Percentiles rank a stretch among this genome's conserved stretches.
These are phyloP conservation scores for Pao palembangensis DNA, from an alignment of 2,113 vertebrate genomes.

Conservation along the genomic window DNA sequence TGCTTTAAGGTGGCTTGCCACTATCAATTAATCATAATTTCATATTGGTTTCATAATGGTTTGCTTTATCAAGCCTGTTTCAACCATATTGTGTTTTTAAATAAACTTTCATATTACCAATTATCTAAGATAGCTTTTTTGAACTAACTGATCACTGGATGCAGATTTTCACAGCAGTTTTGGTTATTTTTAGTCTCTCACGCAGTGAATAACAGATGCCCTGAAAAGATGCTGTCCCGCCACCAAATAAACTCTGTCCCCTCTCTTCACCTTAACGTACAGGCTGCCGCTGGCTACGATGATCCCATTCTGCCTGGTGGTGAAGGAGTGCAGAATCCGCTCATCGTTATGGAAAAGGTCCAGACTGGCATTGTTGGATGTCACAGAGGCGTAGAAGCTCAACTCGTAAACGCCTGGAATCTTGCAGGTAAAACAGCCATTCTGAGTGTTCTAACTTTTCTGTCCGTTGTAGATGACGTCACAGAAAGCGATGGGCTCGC, in stretches of 20 bases:
- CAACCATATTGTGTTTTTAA: not conserved
- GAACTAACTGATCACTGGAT: no score
- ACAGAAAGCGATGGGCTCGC: conserved; percentile 18
- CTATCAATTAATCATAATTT: no score
- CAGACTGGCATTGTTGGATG: not conserved
- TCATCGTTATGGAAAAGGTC: conserved; percentile 34
- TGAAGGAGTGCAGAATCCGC: conserved; percentile 48
- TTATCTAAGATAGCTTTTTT: not conserved
- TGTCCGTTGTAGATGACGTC: conserved; percentile 56
- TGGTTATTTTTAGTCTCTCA: not conserved
- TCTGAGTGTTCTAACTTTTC: conserved; percentile 37
- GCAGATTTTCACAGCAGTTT: no score
- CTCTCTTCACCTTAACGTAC: conserved; percentile 24
- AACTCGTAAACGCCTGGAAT: conserved; percentile 64
- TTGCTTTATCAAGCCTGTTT: not conserved
- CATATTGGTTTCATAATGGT: not conserved
- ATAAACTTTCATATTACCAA: not conserved
- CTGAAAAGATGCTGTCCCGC: conserved; percentile 53
- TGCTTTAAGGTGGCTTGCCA: no score
- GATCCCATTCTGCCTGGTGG: conserved; percentile 17
- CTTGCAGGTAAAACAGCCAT: conserved; percentile 52
- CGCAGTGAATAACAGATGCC: conserved; percentile 51
- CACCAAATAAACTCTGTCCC: conserved; percentile 51
- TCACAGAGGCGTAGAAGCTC: conserved; percentile 44
- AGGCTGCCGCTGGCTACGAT: conserved; percentile 46